Percentiles rank a stretch among this genome's conserved stretches.
These are phyloP conservation scores for Drosophila stalkeri DNA, from an alignment of 2,888 invertebrate genomes.

Conservation along the genomic window DNA sequence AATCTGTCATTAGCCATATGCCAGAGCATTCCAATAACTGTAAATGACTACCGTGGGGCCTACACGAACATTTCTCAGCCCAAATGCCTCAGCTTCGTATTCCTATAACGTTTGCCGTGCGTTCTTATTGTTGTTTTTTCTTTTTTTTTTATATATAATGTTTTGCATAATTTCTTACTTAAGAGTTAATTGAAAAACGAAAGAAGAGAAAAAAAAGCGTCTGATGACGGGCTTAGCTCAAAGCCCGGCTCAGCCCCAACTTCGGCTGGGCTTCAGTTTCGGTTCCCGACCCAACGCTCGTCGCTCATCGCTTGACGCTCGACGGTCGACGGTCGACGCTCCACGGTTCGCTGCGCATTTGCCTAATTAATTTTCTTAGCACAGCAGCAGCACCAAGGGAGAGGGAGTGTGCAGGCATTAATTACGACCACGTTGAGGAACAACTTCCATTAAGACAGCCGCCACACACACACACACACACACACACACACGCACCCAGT, in stretches of 20 bases:
- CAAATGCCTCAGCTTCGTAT: conserved; percentile 46
- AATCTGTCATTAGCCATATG: conserved; percentile 66
- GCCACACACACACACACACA: conserved; percentile 27
- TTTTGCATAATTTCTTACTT: conserved; percentile 83
- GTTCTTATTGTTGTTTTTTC: conserved; percentile 26
- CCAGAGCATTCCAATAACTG: conserved; percentile 45
- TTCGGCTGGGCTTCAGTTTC: conserved; percentile 29
- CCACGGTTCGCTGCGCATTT: conserved; percentile 83
- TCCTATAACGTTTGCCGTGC: conserved; percentile 51
- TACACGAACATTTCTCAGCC: conserved; percentile 24
- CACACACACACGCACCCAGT: conserved; percentile 38
- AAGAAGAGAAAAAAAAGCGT: neutral
- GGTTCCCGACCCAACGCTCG: conserved; percentile 25
- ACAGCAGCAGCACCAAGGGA: conserved; percentile 47
- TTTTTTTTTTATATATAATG: conserved; percentile 41
- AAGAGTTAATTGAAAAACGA: conserved; percentile 78
- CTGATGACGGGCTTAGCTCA: conserved; percentile 51
- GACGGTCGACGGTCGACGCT: conserved; percentile 39
- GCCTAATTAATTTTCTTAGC: conserved; percentile 83
- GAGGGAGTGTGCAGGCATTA: conserved; percentile 60
- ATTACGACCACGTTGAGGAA: conserved; percentile 78
- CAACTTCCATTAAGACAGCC: conserved; percentile 75
- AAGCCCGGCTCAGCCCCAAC: conserved; percentile 51
- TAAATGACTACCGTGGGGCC: conserved; percentile 37
- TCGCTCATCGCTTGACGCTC: neutral